Base-by-base conservation (phyloP, 2,797 vertebrate genomes). In the Syndactyla subalaris region DNA sequence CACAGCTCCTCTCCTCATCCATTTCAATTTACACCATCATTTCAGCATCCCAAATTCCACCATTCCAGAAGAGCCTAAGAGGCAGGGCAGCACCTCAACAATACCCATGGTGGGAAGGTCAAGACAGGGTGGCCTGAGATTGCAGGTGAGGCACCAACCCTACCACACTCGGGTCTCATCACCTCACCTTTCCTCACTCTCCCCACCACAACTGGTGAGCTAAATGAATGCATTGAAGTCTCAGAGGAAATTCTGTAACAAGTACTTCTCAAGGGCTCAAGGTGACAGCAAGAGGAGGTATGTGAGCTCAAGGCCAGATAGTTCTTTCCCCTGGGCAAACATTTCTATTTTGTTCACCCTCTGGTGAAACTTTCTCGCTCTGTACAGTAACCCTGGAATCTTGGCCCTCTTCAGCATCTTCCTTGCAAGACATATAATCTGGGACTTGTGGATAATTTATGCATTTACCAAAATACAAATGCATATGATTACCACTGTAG, bases 371-470 rank as follows among this genome's bases (percentile, higher is more conserved):
- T 57, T 55, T 59, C 49, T 76, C 32, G 21, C 61, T 90, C 30
- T 21, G 10, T 41, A 61, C 68, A 30, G 57, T 54, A 58, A 62
- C 49, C 43, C 67, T 84, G 66, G 39, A 80, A 48, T 59, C 41
- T 63, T 86, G 49, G 66, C 58, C 45, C 21, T 36, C 41, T 73
- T 41, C 48, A 54, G 24, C 34, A 43, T 75, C 62, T 43, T 80
- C 65, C 82, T 41, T 57, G 54, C 49, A 68, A 78, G 83, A 85
- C 34, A 6, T 57, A 65, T 65, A 49, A 82, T 78, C 49, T 81
- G 62, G 65, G 61, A 85, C 75, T 82, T 89, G 80, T 14, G 84
- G 84, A 18, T 70, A 80, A 62, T 39, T 68, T 79, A 52, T 9
- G 34, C 75, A 80, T 82, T 87, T 85, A 15, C 80, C 63, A 87